Base-by-base conservation (phyloP, 2,888 invertebrate species). In the Agriopis leucophaearia region DNA sequence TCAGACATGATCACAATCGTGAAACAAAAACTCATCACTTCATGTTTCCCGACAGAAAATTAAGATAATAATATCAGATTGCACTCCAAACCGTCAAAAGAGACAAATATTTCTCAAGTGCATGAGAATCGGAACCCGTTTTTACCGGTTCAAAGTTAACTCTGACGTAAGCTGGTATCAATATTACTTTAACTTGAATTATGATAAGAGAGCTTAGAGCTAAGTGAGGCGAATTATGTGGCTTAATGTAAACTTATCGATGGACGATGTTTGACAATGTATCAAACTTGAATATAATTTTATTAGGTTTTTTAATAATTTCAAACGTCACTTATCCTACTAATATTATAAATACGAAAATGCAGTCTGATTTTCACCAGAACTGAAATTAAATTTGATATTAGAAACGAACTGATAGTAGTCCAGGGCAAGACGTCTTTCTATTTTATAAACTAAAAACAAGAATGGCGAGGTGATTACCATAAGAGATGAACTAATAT, bases 141-240 rank as follows among this genome's bases (percentile, higher is more conserved):
- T 60, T 61, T 72, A 75, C 69, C 75, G 75, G 75, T 75, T 72
- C 73, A 72, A 63, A 71, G 67, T 71, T 69, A 73, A 69, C 70
- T 62, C 36, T 73, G 74, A 72, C 73, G 72, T 75, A 69, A 72
- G 60, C 61, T 48, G 63, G 66, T 75, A 75, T 73, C 73, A 73
- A 70, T 73, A 67, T 55, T 64, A 68, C 63, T 63, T 64, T 64
- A 64, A 70, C 71, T 67, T 69, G 55, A 70, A 66, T 68, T 63
- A 68, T 71, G 73, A 75, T 75, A 75, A 73, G 71, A 62, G 36
- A 73, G 70, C 66, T 70, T 72, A 71, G 67, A 70, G 45, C 66
- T 69, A 70, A 70, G 68, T 70, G 66, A 71, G 74, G 66, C 68
- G 66, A 73, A 74, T 73, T 70, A 69, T 52, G 67, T 58, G 13